phyloP scores from a whole-genome alignment of 2,888 invertebrate species.

The Agrotis clavis region DNA sequence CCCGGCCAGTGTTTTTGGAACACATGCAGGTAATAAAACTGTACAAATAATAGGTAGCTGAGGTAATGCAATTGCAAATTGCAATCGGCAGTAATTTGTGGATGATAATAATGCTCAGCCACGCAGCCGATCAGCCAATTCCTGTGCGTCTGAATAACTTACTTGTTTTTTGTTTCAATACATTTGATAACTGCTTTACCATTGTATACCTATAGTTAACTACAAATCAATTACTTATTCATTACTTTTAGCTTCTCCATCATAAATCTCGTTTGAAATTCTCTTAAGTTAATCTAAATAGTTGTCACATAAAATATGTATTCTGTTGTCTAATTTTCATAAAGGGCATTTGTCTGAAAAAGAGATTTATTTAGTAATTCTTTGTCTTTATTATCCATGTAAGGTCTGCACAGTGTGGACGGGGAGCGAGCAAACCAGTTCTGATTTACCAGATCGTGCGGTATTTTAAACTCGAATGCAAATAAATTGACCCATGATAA shows the following conservation, averaged over 20 bases:
- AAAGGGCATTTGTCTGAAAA: conserved; percentile 38
- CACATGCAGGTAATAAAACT: conserved; percentile 26
- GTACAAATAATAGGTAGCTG: conserved; percentile 29
- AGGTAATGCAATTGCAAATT: conserved; percentile 45
- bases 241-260: neutral
- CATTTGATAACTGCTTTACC: neutral
- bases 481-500: conserved; percentile 85
- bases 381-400: conserved; percentile 76
- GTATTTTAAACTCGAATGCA: conserved; percentile 88
- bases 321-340: conserved; percentile 5
- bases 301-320: neutral
- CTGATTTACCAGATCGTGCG: conserved; percentile 89
- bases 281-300: neutral
- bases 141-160: conserved; percentile 26
- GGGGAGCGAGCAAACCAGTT: conserved; percentile 85
- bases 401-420: conserved; percentile 72
- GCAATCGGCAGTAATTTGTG: conserved; percentile 41
- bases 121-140: conserved; percentile 24
- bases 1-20: conserved; percentile 16
- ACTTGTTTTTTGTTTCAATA: conserved; percentile 9
- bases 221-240: neutral
- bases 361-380: conserved; percentile 65
- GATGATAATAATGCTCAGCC: conserved; percentile 40
- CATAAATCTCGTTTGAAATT: neutral
- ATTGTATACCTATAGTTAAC: neutral